Evolutionary conservation across 2,113 vertebrate genomes (phyloP).

Genomic region (Oplegnathus fasciatus): DNA sequence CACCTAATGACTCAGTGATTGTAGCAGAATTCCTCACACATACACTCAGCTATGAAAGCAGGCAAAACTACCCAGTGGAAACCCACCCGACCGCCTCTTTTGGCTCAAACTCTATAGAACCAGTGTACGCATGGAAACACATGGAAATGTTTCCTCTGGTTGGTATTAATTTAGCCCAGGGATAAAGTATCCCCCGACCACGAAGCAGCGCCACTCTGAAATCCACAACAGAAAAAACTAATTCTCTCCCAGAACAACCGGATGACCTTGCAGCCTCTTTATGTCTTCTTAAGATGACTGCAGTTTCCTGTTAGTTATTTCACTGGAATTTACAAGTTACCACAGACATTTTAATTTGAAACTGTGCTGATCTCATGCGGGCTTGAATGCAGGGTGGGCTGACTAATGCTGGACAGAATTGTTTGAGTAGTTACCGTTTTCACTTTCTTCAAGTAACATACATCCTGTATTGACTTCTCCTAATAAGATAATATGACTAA

Average conservation of each 20-base stretch:
- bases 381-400: slow-evolving; percentile 21
- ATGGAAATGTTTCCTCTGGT: slow-evolving; percentile 11
- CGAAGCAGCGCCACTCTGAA: not conserved
- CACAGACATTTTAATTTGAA: slow-evolving; percentile 63
- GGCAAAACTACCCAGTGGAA: slow-evolving; percentile 25
- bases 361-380: slow-evolving; percentile 25
- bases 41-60: slow-evolving; percentile 19
- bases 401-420: slow-evolving; percentile 8
- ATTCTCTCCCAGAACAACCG: not conserved
- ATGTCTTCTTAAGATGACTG: not conserved
- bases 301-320: slow-evolving; percentile 68
- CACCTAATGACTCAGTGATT: slow-evolving; percentile 51
- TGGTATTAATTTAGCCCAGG: slow-evolving; percentile 15
- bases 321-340: slow-evolving; percentile 64
- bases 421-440: not conserved
- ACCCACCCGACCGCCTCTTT: slow-evolving; percentile 21
- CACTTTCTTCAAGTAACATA: not conserved
- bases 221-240: not conserved
- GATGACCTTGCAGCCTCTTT: not conserved
- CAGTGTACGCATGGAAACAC: not conserved
- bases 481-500: not conserved
- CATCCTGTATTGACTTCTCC: not conserved
- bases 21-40: slow-evolving; percentile 50
- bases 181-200: not conserved
- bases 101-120: slow-evolving; percentile 20